Evolutionary conservation across 2,797 vertebrate genomes (phyloP).

Genomic region (Leuciscus waleckii): DNA sequence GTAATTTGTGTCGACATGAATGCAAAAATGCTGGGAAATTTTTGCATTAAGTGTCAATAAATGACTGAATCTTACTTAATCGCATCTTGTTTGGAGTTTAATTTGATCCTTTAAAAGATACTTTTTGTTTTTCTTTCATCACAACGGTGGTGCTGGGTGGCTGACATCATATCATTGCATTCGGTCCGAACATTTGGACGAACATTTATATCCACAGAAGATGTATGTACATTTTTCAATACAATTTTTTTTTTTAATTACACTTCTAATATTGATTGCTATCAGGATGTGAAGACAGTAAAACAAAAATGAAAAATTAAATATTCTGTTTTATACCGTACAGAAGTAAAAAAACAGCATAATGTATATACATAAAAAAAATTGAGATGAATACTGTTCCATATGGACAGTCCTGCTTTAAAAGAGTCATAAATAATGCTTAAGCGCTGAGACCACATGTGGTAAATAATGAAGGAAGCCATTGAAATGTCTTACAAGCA

Average conservation of each 20-base stretch:
- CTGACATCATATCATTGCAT: background rate
- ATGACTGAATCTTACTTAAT: background rate
- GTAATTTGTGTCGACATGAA: too few relatives aligned
- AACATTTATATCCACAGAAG: background rate
- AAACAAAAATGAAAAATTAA: background rate
- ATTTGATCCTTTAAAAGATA: background rate
- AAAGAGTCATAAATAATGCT: conserved; percentile 37
- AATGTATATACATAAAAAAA: background rate
- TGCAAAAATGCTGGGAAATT: too few relatives aligned
- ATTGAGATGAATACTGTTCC: background rate
- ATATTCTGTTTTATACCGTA: background rate
- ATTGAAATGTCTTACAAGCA: conserved; percentile 33
- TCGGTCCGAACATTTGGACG: background rate
- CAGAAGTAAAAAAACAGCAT: background rate
- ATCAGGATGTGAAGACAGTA: background rate
- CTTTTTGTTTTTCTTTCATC: background rate
- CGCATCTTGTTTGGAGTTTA: background rate
- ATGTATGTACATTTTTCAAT: background rate
- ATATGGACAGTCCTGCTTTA: background rate
- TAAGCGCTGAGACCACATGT: conserved; percentile 6
- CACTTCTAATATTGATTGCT: background rate
- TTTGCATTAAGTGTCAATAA: background rate
- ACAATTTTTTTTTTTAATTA: too few relatives aligned
- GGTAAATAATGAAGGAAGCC: conserved; percentile 39
- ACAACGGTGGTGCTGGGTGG: background rate